Base-by-base conservation (phyloP, 2,113 vertebrate species). In the Lipophrys pholis region DNA sequence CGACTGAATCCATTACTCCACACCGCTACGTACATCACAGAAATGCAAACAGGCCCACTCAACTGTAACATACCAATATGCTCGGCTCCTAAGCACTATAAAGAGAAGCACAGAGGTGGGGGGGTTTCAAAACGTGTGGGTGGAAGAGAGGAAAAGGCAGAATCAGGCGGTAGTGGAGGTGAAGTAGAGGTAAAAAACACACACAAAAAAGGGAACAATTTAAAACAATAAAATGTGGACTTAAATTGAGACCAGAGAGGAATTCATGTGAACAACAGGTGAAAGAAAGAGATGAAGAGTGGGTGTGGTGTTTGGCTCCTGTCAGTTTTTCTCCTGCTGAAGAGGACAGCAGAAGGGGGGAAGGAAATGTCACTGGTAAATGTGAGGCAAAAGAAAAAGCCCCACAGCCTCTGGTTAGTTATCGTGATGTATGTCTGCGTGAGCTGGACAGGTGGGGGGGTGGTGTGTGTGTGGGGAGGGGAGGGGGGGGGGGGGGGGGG, bases 1-100 rank as follows among this genome's bases (percentile, higher is more conserved):
- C 81, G 85, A 93, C 91, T 93, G 88, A 93, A 93, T 94, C 94
- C 95, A 95, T 95, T 95, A 95, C 92, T 94, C 92, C 88, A 87
- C 92, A 89, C 87, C 81, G 94, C 92, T 95, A 93, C 92, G 88
- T 94, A 93, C 90, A 74, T 77, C 92, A 86, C 88, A 92, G 91
- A 88, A 90, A 93, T 41, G 79, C 79, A 77, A 89, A 80, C 90
- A 90, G 82, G 90, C 80, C 84, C 93, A 91, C 88, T 93, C 93
- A 90, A 93, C 92, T 91, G 94, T 89, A 92, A 93, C 94, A 89
- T 78, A 87, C 81, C 91, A 93, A 94, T 95, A 93, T 90, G 89
- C 85, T 94, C 89, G 78, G 78, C 82, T 83, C 78, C 70, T 69
- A 41, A 84, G 80, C 68, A 84, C 78, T 66, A 73, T 80, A 76